Evolutionary conservation across 1,140 invertebrate genomes (phyloP), one percentile per base, ranked within the genome.

Genomic region (Drosophila bocki): DNA sequence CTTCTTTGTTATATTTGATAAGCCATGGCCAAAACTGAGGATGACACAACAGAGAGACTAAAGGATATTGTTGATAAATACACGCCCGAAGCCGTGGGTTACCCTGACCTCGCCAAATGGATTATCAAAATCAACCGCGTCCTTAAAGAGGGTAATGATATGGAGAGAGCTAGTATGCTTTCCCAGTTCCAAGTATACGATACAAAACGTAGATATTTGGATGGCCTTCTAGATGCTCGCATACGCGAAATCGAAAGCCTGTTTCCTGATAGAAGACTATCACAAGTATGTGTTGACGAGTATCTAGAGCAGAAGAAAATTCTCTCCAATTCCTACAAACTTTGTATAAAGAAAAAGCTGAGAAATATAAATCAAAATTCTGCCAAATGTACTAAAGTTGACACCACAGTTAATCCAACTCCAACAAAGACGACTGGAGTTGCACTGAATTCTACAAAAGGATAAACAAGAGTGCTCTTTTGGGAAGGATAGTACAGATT

Each of bases 31-130:
- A 8, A 9, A 15, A 2, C 2, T 5, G 2, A 22, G 0, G 17
- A 9, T 4, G 22, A 22, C 13, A 22, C 11, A 7, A 13, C 12
- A 13, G 0, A 26, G 2, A 37, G 9, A 26, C 19, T 56, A 11
- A 3, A 3, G 0, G 9, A 7, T 11, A 11, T 39, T 26, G 2
- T 56, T 26, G 0, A 0, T 9, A 56, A 39, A 22, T 56, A 56
- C 35, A 3, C 11, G 7, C 0, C 0, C 3, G 0, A 6, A 7
- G 2, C 7, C 19, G n/a, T 0, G 5, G 19, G 8, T 2, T 39
- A 56, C 19, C 8, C 35, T 11, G 35, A 56, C 12, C 22, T 56
- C 19, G 5, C 3, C 13, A 0, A 9, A 37, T 37, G 17, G 51
- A 9, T 54, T 15, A 13, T 37, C 11, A 1, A 15, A 0, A 2